A percentile compares a stretch with the other conserved stretches of the same genome.
These are phyloP conservation scores for Peromyscus melanophrys DNA, from an alignment of 2,797 vertebrate genomes.

Conservation along the genomic window DNA sequence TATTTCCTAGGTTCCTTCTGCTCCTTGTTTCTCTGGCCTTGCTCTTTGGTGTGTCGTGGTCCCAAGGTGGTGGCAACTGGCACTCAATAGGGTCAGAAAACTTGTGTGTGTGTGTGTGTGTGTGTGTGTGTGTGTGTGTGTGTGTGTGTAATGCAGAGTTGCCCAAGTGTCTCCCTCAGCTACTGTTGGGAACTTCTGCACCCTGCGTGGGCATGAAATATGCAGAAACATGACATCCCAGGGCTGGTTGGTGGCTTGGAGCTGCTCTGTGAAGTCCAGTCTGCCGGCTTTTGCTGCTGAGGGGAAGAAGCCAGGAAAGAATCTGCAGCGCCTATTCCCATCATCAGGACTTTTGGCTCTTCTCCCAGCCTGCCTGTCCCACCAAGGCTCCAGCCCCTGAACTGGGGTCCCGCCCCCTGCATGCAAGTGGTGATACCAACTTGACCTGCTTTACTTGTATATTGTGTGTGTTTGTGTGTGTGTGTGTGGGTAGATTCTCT, in stretches of 20 bases:
- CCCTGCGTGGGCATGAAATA: neutral
- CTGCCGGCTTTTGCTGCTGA: neutral
- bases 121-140: neutral
- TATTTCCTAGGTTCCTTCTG: neutral
- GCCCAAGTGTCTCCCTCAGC: neutral
- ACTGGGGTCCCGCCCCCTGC: neutral
- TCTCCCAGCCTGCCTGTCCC: neutral
- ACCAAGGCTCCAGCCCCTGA: neutral
- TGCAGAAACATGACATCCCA: neutral
- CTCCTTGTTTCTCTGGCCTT: neutral
- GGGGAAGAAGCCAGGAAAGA: neutral
- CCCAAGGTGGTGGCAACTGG: neutral
- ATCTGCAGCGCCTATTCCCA: neutral
- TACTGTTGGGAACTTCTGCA: neutral
- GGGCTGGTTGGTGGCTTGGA: neutral
- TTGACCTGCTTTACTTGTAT: neutral
- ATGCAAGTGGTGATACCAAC: neutral
- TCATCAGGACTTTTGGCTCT: neutral
- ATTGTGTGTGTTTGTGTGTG: too few relatives aligned
- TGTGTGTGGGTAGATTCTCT: neutral
- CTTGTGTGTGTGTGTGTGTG: neutral
- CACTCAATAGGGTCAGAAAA: neutral
- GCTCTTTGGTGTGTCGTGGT: neutral
- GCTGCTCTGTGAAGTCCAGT: neutral
- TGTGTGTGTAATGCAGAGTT: neutral